Percentiles rank a stretch among this genome's conserved stretches.
Conservation (phyloP, 2,113 vertebrate species). For the Hydrolagus affinis region DNA sequence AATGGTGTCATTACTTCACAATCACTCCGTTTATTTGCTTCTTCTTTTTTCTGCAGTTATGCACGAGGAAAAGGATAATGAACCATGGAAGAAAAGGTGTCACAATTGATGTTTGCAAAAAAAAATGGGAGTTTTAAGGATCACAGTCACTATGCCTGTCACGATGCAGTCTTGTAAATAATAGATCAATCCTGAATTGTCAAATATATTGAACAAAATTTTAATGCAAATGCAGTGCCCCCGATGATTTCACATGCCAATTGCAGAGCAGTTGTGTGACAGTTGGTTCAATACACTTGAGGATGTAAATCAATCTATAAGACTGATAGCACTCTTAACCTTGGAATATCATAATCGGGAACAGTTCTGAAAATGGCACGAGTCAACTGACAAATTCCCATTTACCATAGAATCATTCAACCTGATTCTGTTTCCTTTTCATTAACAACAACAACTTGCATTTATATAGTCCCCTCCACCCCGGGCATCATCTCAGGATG, state of each 20-base stretch:
- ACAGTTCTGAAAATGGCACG: conserved; percentile 43
- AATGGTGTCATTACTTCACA: not conserved
- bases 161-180: not conserved
- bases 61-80: not conserved
- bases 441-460: too few species aligned
- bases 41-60: not conserved
- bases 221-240: not conserved
- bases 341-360: conserved; percentile 44
- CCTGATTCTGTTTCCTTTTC: too few species aligned
- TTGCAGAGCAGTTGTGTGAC: not conserved
- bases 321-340: conserved; percentile 47
- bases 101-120: not conserved
- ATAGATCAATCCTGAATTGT: conserved; percentile 1
- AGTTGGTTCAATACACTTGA: not conserved
- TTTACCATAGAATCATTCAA: not conserved
- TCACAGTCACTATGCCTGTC: not conserved
- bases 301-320: not conserved
- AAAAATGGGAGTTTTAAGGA: not conserved
- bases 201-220: not conserved
- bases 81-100: not conserved
- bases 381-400: not conserved
- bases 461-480: too few species aligned
- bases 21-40: not conserved
- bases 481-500: too few species aligned
- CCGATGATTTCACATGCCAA: not conserved